Percentiles rank a stretch among this genome's conserved stretches.
Evolutionary conservation across 2,113 vertebrate genomes (phyloP).

Genomic region (Aleadryas rufinucha): DNA sequence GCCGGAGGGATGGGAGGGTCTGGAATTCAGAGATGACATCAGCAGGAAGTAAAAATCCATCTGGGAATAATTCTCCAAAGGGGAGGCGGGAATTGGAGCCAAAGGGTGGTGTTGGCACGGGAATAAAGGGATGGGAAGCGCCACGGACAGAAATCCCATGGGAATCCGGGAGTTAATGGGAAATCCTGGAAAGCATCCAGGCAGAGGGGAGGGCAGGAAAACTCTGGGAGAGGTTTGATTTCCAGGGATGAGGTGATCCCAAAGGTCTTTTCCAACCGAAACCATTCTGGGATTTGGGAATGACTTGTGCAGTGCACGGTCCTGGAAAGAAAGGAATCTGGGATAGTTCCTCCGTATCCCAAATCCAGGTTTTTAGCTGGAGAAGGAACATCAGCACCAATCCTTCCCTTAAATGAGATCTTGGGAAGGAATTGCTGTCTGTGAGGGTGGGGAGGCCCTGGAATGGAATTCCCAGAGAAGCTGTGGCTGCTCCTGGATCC

Average conservation of each 20-base stretch:
- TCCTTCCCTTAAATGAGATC: background rate
- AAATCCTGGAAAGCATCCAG: background rate
- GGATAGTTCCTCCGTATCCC: background rate
- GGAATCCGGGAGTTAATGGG: background rate
- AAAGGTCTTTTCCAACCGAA: background rate
- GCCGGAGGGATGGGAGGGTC: background rate
- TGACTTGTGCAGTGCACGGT: background rate
- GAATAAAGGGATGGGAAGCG: background rate
- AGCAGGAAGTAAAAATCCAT: background rate
- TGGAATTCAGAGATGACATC: background rate
- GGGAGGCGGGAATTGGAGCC: background rate
- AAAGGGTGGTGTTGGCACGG: accelerated
- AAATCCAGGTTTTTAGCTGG: background rate
- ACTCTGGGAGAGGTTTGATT: background rate
- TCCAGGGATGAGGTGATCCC: background rate
- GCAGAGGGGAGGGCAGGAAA: background rate
- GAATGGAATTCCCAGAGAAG: background rate
- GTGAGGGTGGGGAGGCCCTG: background rate
- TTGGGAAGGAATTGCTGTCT: background rate
- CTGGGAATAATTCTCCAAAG: background rate
- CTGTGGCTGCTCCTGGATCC: background rate
- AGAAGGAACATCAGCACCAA: too few relatives aligned
- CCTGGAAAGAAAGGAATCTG: too few relatives aligned
- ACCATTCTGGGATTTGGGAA: background rate
- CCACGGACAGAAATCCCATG: background rate